A percentile compares a stretch with the other conserved stretches of the same genome.
Conservation (phyloP, 1,140 invertebrate genomes). For the Bombyx mandarina region DNA sequence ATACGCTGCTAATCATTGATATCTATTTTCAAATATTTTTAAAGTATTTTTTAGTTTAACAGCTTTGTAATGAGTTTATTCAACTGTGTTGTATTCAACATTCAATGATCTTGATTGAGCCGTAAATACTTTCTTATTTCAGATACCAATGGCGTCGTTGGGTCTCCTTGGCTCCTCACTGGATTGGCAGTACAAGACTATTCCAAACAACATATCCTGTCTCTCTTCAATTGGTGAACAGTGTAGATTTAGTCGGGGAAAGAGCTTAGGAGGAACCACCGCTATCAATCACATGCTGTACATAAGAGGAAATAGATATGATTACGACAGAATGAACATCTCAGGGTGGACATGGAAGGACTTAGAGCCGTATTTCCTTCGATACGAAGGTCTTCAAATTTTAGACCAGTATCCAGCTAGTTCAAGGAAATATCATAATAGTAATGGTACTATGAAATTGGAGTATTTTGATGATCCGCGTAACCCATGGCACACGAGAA, state of each 20-base stretch:
- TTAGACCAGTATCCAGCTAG: constrained; percentile 20
- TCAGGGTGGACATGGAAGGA: constrained; percentile 39
- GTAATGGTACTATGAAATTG: constrained; percentile 72
- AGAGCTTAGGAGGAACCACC: constrained; percentile 80
- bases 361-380: constrained; percentile 35
- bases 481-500: constrained; percentile 60
- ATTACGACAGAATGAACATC: constrained; percentile 67
- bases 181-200: constrained; percentile 41
- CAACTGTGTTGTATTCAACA: too few species aligned
- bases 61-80: too few species aligned
- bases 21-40: too few species aligned
- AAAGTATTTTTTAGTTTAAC: too few species aligned
- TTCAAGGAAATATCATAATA: constrained; percentile 66
- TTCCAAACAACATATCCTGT: constrained; percentile 37
- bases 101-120: too few species aligned
- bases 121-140: constrained; percentile 4
- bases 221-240: constrained; percentile 16
- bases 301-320: constrained; percentile 78
- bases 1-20: too few species aligned
- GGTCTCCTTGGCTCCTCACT: constrained; percentile 19
- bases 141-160: constrained; percentile 29
- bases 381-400: constrained; percentile 33
- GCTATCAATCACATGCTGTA: constrained; percentile 87
- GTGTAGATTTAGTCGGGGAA: constrained; percentile 58
- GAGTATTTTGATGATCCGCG: constrained; percentile 73